A percentile compares a stretch with the other conserved stretches of the same genome.
These are phyloP conservation scores for Sicus ferrugineus DNA, from an alignment of 2,888 invertebrate species.

Conservation along the genomic window DNA sequence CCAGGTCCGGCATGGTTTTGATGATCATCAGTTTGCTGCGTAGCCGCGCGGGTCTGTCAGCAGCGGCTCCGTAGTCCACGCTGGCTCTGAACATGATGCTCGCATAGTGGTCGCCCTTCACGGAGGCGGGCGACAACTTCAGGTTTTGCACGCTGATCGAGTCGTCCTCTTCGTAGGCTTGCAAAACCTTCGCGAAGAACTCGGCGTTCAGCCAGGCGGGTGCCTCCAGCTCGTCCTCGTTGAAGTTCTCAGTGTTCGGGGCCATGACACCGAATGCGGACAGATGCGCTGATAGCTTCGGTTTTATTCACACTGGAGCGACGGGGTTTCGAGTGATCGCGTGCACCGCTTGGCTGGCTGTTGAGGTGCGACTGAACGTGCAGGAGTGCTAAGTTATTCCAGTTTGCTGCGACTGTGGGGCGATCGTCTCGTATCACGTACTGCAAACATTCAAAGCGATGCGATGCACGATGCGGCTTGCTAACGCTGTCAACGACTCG, in stretches of 20 bases:
- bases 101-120: constrained; percentile 41
- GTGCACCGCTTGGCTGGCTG: too few relatives aligned
- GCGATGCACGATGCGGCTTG: too few relatives aligned
- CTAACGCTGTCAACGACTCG: too few relatives aligned
- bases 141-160: constrained; percentile 32
- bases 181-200: constrained; percentile 39
- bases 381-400: too few relatives aligned
- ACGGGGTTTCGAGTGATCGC: too few relatives aligned
- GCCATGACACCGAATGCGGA: constrained; percentile 9
- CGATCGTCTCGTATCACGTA: too few relatives aligned
- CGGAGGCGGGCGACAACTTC: constrained; percentile 37
- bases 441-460: too few relatives aligned
- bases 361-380: too few relatives aligned
- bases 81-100: constrained; percentile 41
- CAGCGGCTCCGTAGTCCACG: not conserved
- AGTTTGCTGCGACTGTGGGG: too few relatives aligned
- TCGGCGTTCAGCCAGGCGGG: constrained; percentile 41
- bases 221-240: constrained; percentile 39
- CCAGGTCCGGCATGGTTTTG: constrained; percentile 52
- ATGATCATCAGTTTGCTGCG: constrained; percentile 42
- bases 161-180: constrained; percentile 31
- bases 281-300: too few relatives aligned
- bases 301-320: too few relatives aligned
- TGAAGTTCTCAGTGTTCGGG: constrained; percentile 30
- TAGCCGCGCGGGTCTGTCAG: not conserved